A percentile compares a stretch with the other conserved stretches of the same genome.
These are phyloP conservation scores for Apis laboriosa DNA, from an alignment of 1,140 invertebrate species.

Conservation along the genomic window DNA sequence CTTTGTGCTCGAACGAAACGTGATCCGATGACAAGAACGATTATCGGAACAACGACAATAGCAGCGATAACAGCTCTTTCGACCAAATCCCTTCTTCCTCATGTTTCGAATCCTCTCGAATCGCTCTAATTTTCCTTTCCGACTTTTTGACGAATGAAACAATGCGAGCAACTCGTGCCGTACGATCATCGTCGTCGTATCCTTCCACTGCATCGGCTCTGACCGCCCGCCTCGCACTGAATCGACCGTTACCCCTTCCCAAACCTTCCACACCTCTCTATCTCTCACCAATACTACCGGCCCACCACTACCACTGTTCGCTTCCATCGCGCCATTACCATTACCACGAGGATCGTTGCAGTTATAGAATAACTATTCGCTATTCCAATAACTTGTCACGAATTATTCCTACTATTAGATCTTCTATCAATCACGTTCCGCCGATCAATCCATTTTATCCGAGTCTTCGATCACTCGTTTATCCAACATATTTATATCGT, in stretches of 20 bases:
- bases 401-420: conserved; percentile 25
- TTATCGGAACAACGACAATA: background rate
- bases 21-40: background rate
- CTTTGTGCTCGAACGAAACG: background rate
- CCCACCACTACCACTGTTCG: background rate
- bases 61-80: background rate
- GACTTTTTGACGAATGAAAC: background rate
- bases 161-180: too few species aligned
- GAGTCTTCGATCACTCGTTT: background rate
- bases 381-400: conserved; percentile 14
- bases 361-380: background rate
- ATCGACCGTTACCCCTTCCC: conserved; percentile 56
- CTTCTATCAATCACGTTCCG: background rate
- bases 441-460: background rate
- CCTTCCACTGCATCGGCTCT: conserved; percentile 44
- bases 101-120: background rate
- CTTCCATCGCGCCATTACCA: background rate
- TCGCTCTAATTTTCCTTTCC: background rate
- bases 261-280: background rate
- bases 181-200: conserved; percentile 20
- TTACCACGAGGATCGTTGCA: background rate
- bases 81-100: background rate
- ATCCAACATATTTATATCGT: background rate
- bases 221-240: conserved; percentile 70
- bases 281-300: background rate